Conservation (phyloP, 2,113 vertebrate species). For the Mustelus asterias region DNA sequence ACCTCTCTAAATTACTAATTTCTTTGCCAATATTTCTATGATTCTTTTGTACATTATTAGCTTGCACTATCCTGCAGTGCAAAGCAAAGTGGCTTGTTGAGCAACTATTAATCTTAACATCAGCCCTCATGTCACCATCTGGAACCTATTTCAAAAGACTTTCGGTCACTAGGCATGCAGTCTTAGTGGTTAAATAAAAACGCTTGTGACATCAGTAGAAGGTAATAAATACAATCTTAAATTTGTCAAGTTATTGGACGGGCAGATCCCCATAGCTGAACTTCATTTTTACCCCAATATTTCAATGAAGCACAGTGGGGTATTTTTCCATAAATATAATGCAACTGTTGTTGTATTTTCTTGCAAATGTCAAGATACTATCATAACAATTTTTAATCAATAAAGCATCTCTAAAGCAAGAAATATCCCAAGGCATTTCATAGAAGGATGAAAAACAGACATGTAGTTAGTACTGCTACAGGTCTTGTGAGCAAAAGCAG, state of each 20-base stretch:
- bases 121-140: too few species aligned
- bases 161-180: too few species aligned
- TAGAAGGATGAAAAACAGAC: background rate
- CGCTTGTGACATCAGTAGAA: too few species aligned
- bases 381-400: background rate
- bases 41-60: background rate
- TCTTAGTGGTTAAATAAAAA: too few species aligned
- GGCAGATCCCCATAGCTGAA: background rate
- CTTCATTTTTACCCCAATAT: background rate
- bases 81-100: background rate
- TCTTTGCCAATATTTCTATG: background rate
- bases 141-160: too few species aligned
- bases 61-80: background rate
- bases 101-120: background rate
- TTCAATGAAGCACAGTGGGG: background rate
- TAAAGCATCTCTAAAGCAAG: background rate
- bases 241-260: too few species aligned
- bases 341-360: background rate
- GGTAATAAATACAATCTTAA: too few species aligned
- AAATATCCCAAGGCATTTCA: background rate
- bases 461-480: background rate
- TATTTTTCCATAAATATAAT: background rate
- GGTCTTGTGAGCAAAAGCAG: background rate
- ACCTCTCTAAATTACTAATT: background rate
- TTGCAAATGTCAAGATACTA: background rate